Base-by-base conservation (phyloP, 2,888 invertebrate species). In the Mesorhabditis sp. region DNA sequence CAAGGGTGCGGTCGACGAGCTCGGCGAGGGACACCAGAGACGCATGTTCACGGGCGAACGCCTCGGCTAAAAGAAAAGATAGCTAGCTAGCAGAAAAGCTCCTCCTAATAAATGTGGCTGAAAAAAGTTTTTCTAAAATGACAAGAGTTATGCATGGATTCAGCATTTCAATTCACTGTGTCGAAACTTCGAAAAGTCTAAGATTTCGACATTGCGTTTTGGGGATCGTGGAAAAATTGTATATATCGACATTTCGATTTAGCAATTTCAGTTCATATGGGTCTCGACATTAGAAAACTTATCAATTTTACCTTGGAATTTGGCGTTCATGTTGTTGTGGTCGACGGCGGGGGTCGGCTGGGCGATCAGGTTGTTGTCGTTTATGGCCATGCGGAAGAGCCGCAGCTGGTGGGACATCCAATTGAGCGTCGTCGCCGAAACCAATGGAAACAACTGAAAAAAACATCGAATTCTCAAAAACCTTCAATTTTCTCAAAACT, bases 1-100 rank as follows among this genome's bases (percentile, higher is more conserved):
- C 95, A 85, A 92, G 91, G 10, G 58, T 50, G 58, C 7, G 58
- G n/a, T 13, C n/a, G 58, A 65, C 15, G 28, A 65, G 44, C 7
- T 13, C 7, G 13, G 6, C 42, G 10, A 43, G 44, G n/a, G 43
- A 6, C 13, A 15, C 42, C 13, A 43, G 42, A 43, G 43, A 65
- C 6, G 65, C 5, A 41, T 43, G 65, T 41, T 67, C 67, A 15
- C 67, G 67, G 41, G 64, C 10, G 5, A 41, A 41, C 5, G 67
- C 67, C 62, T 66, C 71, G 15, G 67, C 67, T 68, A 44, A 42
- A 70, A 64, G 43, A 5, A 62, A 7, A 15, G n/a, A n/a, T n/a
- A 50, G 2, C 28, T 28, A 28, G 28, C 28, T 1, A 28, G n/a
- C n/a, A 28, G 2, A 28, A 28, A 28, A 28, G 28, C 28, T 28